Evolutionary conservation across 2,797 vertebrate species (phyloP).

Genomic region (Lagodon rhomboides): DNA sequence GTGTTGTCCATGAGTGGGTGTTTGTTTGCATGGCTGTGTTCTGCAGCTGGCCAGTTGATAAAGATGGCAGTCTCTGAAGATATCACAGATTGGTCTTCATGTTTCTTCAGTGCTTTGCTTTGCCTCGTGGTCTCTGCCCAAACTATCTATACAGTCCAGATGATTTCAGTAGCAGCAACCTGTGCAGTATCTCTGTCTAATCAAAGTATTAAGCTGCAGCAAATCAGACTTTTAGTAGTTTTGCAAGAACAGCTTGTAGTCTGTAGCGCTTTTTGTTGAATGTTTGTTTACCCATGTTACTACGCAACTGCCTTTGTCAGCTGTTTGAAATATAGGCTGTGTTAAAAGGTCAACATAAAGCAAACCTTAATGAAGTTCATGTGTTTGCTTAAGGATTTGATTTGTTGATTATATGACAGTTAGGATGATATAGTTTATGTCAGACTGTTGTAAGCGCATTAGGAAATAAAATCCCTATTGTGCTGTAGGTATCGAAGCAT

Average conservation of each 20-base stretch:
- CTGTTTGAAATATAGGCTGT: not conserved
- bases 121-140: constrained; percentile 1
- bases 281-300: constrained; percentile 5
- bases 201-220: not conserved
- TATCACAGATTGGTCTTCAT: not conserved
- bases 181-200: not conserved
- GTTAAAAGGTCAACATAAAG: not conserved
- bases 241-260: not conserved
- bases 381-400: constrained; percentile 1
- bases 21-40: constrained; percentile 53
- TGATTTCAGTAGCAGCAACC: not conserved
- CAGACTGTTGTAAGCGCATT: not conserved
- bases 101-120: constrained; percentile 20
- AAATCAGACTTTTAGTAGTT: not conserved
- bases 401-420: not conserved
- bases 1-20: constrained; percentile 42
- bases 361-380: not conserved
- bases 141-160: not conserved
- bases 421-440: not conserved
- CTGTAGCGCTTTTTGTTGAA: not conserved
- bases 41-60: constrained; percentile 36
- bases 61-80: constrained; percentile 11
- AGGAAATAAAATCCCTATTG: not conserved
- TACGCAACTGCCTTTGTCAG: not conserved
- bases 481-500: not conserved